These are phyloP conservation scores for Caenorhabditis inopinata DNA, from an alignment of 1,140 invertebrate genomes.

Conservation along the genomic window DNA sequence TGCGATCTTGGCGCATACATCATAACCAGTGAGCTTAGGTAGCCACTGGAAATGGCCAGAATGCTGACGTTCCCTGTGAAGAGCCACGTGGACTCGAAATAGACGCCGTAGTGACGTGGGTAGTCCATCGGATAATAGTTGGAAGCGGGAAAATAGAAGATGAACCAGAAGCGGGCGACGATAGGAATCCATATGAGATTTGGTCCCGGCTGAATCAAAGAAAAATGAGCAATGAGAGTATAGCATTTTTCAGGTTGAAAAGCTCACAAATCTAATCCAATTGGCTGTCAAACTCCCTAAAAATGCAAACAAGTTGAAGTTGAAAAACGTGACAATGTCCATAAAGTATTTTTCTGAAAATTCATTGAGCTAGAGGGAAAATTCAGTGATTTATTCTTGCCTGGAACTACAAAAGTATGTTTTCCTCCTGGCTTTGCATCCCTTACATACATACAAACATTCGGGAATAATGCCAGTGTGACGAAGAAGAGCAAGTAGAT, in stretches of 20 bases:
- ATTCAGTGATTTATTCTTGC: too few relatives aligned
- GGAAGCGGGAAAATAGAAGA: slow-evolving; percentile 83
- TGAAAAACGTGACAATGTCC: slow-evolving; percentile 76
- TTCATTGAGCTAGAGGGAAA: too few relatives aligned
- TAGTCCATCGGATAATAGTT: slow-evolving; percentile 77
- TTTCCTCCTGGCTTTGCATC: background rate
- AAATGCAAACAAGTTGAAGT: slow-evolving; percentile 90
- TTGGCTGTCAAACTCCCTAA: too few relatives aligned
- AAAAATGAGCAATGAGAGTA: too few relatives aligned
- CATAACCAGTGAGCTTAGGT: slow-evolving; percentile 88
- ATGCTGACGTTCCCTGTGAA: slow-evolving; percentile 78
- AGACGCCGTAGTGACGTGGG: slow-evolving; percentile 74
- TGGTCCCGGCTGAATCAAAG: slow-evolving; percentile 76
- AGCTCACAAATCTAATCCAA: too few relatives aligned
- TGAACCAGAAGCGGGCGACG: slow-evolving; percentile 76
- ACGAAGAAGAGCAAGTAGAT: slow-evolving; percentile 92
- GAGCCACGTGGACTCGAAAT: slow-evolving; percentile 79
- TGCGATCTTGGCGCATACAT: slow-evolving; percentile 91
- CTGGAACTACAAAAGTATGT: background rate
- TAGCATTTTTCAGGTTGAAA: too few relatives aligned
- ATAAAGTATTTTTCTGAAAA: background rate
- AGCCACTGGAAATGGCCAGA: slow-evolving; percentile 84
- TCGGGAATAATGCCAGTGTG: slow-evolving; percentile 83
- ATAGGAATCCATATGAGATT: slow-evolving; percentile 80
- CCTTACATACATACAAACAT: slow-evolving; percentile 69